Conservation (phyloP, 2,113 vertebrate genomes). For the Trachemys scripta region DNA sequence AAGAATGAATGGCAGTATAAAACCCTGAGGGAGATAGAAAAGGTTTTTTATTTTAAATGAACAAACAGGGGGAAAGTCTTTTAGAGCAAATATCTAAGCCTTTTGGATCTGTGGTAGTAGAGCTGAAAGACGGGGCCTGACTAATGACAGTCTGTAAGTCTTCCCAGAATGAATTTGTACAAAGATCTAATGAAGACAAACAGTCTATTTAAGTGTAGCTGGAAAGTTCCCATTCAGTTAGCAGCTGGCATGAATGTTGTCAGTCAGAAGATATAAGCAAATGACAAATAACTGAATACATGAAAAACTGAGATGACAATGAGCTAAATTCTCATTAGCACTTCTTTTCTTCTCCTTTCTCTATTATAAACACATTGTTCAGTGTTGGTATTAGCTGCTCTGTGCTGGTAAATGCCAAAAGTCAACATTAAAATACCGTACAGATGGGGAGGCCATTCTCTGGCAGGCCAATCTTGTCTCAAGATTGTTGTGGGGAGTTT, state of each 20-base stretch:
- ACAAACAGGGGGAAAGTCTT: constrained; percentile 6
- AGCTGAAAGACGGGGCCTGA: constrained; percentile 47
- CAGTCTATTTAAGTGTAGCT: constrained; percentile 55
- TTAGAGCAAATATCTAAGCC: neutral
- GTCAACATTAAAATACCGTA: neutral
- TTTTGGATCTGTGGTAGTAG: neutral
- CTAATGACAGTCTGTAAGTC: constrained; percentile 16
- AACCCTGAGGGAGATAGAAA: neutral
- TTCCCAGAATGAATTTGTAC: constrained; percentile 61
- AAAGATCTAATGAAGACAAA: constrained; percentile 76
- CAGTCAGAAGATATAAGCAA: constrained; percentile 68
- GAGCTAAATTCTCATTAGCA: constrained; percentile 74
- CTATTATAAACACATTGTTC: constrained; percentile 60
- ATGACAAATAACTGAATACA: constrained; percentile 73
- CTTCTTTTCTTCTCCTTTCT: constrained; percentile 64
- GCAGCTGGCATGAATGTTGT: constrained; percentile 73
- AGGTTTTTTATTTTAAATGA: neutral
- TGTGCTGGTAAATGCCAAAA: constrained; percentile 6
- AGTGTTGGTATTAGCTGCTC: constrained; percentile 2
- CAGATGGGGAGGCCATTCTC: neutral
- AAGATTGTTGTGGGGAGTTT: neutral
- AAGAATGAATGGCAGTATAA: neutral
- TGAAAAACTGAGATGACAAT: constrained; percentile 72
- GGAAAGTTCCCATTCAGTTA: constrained; percentile 72
- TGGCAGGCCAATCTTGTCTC: fast-evolving